These are phyloP conservation scores for Cremastinae sp. DNA, from an alignment of 2,888 invertebrate species.

Conservation along the genomic window DNA sequence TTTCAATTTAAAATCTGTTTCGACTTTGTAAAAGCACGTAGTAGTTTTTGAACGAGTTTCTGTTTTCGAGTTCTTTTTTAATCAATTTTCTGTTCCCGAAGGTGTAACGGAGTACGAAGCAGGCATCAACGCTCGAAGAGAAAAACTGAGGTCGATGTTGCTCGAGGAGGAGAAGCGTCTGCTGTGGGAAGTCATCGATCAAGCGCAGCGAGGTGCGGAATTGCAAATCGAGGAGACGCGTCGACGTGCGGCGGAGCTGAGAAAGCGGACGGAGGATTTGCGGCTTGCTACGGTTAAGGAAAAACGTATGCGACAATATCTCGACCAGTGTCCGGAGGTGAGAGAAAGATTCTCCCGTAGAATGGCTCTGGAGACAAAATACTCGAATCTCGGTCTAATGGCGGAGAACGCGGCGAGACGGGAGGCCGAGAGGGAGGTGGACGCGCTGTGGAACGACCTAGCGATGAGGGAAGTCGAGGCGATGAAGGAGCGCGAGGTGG, in stretches of 20 bases:
- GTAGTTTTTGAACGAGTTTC: too few relatives aligned
- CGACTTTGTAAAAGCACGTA: too few relatives aligned
- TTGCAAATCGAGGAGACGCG: conserved; percentile 81
- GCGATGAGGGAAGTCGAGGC: conserved; percentile 83
- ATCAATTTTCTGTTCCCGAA: conserved; percentile 34
- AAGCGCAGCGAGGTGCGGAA: conserved; percentile 81
- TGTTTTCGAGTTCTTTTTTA: too few relatives aligned
- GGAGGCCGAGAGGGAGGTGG: conserved; percentile 82
- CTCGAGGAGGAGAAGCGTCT: conserved; percentile 81
- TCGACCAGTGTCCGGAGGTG: conserved; percentile 80
- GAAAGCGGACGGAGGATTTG: conserved; percentile 81
- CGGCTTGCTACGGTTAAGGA: conserved; percentile 80
- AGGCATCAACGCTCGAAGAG: conserved; percentile 80
- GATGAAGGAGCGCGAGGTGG: conserved; percentile 66
- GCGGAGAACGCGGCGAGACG: conserved; percentile 82
- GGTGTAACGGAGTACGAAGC: conserved; percentile 81
- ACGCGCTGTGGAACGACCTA: conserved; percentile 84
- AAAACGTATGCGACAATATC: conserved; percentile 80
- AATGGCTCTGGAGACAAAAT: conserved; percentile 81
- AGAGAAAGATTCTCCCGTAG: conserved; percentile 80
- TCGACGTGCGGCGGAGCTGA: conserved; percentile 79
- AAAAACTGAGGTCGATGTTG: conserved; percentile 77
- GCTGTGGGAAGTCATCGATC: conserved; percentile 82
- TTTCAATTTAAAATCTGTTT: too few relatives aligned
- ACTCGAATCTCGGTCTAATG: conserved; percentile 84